Evolutionary conservation across 2,113 vertebrate species (phyloP), one percentile per base, ranked within the genome.

Genomic region (Odobenus rosmarus): DNA sequence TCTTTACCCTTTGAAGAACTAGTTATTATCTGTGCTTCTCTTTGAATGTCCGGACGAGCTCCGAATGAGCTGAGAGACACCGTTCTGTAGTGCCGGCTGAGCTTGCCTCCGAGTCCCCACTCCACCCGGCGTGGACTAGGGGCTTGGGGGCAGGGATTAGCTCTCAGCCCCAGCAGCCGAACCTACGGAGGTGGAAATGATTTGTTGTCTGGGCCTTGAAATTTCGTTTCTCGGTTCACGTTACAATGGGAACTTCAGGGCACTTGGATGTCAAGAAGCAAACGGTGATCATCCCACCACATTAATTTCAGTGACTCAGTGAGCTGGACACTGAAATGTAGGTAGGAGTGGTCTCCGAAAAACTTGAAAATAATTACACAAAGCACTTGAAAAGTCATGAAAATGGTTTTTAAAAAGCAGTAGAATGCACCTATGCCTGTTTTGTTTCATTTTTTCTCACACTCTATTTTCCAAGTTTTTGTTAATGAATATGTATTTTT

Each of bases 71-170:
- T 11, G 15, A 26, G 64, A 33, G 80, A 53, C n/a, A 7, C n/a
- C 9, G 4, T 12, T 77, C 31, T 4, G 0, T 5, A 26, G 64
- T 4, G 10, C 49, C 0, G 1, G 39, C 8, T 24, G 6, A 31
- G 11, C 31, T 36, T 21, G 16, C 23, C 69, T 36, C 33, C 39
- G 18, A 31, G 39, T 64, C 23, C 14, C 7, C 33, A 36, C 4
- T 19, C 23, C 4, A 11, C 53, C 87, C 24, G 53, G 10, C 9
- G 36, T 3, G 28, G 39, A 16, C 0, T 13, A 24, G 26, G 4
- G 7, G 59, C 53, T 18, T 10, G 8, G 62, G 62, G 72, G 24
- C 0, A 1, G 81, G 28, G 7, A 3, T 10, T 24, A 4, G 1
- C 12, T 9, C 8, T 31, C 28, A 3, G 1, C 15, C 80, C 4